Evolutionary conservation across 2,113 vertebrate species (phyloP), one percentile per base, ranked within the genome.

Genomic region (Cariama cristata): DNA sequence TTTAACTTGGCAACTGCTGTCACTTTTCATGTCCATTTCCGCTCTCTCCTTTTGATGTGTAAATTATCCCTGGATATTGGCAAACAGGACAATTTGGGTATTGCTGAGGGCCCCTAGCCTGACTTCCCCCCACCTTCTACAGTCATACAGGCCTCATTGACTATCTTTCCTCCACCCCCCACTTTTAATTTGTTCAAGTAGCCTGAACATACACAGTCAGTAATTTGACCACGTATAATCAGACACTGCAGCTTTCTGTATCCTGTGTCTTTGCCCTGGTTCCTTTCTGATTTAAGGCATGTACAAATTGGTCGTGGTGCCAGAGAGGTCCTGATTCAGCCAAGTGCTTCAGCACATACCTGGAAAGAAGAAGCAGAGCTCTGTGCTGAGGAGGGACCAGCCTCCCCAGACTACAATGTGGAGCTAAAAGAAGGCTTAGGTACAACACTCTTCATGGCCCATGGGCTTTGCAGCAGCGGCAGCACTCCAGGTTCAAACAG

Each of bases 1-100:
- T 97, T 98, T 97, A 97, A 97, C 95, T 98, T 97, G 97, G 97
- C 97, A 97, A 96, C 85, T 58, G 71, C 90, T 95, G 95, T 88
- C 95, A 94, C 94, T 94, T 95, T 98, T 97, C 97, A 97, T 97
- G 96, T 97, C 93, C 93, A 92, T 98, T 97, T 98, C 96, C 96
- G 72, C 90, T 88, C 71, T 55, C 69, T 91, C 33, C 92, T 97
- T 98, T 98, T 98, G 97, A 97, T 97, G 97, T 98, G 95, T 94
- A 97, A 98, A 97, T 96, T 96, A 94, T 96, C 95, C 64, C 83
- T 96, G 93, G 56, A 83, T 97, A 97, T 85, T 97, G 97, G 97
- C 96, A 96, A 96, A 96, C 87, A 74, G 94, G 95, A 96, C 93
- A 96, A 95, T 98, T 97, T 96, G 95, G 59, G 94, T 97, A 97